These are phyloP conservation scores for Marmota flaviventris DNA, from an alignment of 2,113 vertebrate species.

Conservation along the genomic window DNA sequence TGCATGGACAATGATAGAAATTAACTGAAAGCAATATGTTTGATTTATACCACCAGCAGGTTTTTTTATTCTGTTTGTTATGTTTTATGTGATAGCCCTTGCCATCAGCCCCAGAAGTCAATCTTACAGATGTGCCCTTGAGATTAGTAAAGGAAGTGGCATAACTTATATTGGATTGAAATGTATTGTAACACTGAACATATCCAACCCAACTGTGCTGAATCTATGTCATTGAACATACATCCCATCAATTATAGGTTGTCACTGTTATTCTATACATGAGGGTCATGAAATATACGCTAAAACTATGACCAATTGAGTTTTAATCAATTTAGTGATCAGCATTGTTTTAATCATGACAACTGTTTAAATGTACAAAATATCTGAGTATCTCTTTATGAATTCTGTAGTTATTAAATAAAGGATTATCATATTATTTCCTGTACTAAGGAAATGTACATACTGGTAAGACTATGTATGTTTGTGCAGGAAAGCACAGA, in stretches of 20 bases:
- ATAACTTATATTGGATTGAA: background rate
- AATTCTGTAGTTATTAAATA: background rate
- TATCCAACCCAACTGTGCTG: background rate
- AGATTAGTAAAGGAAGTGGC: background rate
- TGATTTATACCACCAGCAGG: background rate
- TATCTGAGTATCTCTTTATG: background rate
- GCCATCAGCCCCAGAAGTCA: background rate
- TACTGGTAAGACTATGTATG: background rate
- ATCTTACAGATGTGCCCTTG: background rate
- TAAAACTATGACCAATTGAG: background rate
- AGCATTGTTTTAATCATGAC: background rate
- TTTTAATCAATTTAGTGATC: conserved; percentile 18
- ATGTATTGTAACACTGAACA: background rate
- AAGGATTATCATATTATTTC: background rate
- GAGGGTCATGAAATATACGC: background rate
- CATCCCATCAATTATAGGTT: background rate
- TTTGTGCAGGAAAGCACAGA: background rate
- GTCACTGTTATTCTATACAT: background rate
- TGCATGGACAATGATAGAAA: background rate
- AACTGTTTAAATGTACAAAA: background rate
- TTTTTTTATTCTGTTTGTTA: background rate
- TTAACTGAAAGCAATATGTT: background rate
- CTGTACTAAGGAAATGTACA: background rate
- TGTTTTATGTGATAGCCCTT: background rate
- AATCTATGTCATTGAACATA: background rate